phyloP scores from a whole-genome alignment of 2,113 vertebrate species.

The Siphamia tubifer region DNA sequence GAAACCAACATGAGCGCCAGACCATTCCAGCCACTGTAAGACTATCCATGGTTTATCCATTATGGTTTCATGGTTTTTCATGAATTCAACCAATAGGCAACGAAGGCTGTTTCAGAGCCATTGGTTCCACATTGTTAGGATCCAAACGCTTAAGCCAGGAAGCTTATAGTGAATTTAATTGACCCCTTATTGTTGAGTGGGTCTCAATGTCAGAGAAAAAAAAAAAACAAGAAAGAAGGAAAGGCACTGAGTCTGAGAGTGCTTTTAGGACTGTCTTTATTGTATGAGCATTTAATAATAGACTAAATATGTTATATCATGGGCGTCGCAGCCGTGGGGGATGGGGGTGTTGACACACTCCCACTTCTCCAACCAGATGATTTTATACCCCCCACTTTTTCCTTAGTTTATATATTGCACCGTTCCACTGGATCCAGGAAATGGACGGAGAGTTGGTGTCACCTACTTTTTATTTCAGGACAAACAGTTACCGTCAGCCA shows the following conservation, averaged over 20 bases:
- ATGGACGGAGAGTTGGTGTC: too few species aligned
- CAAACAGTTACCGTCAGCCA: too few species aligned
- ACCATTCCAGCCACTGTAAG: constrained; percentile 2
- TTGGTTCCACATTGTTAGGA: constrained; percentile 34
- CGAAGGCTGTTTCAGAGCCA: constrained; percentile 24
- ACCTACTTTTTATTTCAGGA: too few species aligned
- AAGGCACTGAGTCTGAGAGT: neutral
- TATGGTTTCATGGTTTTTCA: constrained; percentile 27
- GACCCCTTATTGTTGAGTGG: constrained; percentile 37
- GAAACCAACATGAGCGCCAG: constrained; percentile 20
- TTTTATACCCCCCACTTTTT: too few species aligned
- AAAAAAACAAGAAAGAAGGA: neutral
- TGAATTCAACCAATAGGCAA: constrained; percentile 26
- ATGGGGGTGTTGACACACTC: too few species aligned
- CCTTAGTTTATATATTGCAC: too few species aligned
- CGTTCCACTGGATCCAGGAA: too few species aligned
- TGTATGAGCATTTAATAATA: neutral
- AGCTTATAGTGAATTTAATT: constrained; percentile 26
- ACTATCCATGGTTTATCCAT: constrained; percentile 29
- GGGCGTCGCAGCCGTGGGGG: too few species aligned
- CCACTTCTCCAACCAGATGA: too few species aligned
- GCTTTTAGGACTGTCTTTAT: neutral
- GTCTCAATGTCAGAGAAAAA: neutral
- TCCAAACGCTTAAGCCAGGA: constrained; percentile 18
- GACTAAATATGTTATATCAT: too few species aligned